Base-by-base conservation (phyloP, 2,888 invertebrate genomes). In the Oscheius myriophilus region DNA sequence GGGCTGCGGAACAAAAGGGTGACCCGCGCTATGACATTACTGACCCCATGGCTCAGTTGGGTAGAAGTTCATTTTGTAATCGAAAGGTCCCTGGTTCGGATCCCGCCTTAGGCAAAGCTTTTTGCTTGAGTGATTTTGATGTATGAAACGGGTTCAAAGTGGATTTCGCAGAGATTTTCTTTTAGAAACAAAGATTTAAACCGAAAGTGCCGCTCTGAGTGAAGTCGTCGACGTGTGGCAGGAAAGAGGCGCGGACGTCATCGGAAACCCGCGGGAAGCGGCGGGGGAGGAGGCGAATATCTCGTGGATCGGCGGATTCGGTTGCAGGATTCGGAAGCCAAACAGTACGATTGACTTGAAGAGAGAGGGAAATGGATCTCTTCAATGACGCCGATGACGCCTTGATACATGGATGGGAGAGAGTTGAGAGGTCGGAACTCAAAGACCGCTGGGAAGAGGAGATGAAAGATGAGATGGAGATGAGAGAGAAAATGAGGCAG, bases 221-320 rank as follows among this genome's bases (percentile, higher is more conserved):
- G 61, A 61, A 61, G 33, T 26, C 25, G 49, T 33, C 33, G 23
- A 23, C 42, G 58, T 43, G 42, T 58, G 58, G 43, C n/a, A 58
- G 58, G 25, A 43, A 58, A 57, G 59, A 18, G 58, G 54, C 42
- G 3, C 33, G 33, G 33, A 33, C 49, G 61, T 49, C 61, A 61
- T 61, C 49, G 61, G 61, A 61, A 61, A 61, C 61, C 49, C 61
- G 61, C 61, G 61, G 46, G 61, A 61, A 61, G 49, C 12, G 26
- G 61, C 61, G 61, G 61, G 61, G 54, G 57, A 57, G 54, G 65
- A 18, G 43, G 23, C 18, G 21, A n/a, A 49, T 26, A 49, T 18
- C 18, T 14, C 12, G 26, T 43, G 42, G 59, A 41, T 39, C 18
- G 45, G 41, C 46, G 16, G 45, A 25, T 46, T n/a, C 39, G 14